phyloP scores from a whole-genome alignment of 2,113 vertebrate genomes.

The Prinia subflava region DNA sequence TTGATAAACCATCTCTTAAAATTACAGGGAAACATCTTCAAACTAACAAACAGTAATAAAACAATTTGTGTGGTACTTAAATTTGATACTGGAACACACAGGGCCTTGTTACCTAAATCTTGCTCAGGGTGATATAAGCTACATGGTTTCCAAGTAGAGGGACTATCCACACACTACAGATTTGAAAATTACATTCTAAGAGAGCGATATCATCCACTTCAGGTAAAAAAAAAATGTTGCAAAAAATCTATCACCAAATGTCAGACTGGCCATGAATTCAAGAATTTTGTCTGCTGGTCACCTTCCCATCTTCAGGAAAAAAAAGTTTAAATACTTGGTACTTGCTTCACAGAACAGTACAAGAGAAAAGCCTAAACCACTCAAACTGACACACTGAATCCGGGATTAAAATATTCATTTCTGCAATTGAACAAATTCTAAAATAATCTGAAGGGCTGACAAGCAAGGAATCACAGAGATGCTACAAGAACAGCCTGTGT shows the following conservation, averaged over 20 bases:
- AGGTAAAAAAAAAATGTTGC: background rate
- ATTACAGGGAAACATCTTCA: background rate
- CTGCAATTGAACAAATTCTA: background rate
- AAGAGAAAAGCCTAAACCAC: background rate
- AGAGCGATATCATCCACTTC: background rate
- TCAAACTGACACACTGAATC: background rate
- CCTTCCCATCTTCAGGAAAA: background rate
- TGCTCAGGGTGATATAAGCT: background rate
- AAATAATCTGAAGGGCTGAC: background rate
- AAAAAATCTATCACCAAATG: background rate
- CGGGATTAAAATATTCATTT: background rate
- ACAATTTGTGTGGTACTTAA: background rate
- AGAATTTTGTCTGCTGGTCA: background rate
- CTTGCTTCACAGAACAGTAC: background rate
- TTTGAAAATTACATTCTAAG: background rate
- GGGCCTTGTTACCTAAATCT: background rate
- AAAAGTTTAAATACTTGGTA: background rate
- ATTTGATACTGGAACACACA: background rate
- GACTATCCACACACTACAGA: background rate
- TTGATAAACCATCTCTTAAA: background rate
- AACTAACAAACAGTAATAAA: background rate
- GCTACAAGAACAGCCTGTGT: background rate
- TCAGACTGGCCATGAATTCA: background rate
- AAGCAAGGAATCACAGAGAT: background rate
- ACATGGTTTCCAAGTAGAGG: background rate